Evolutionary conservation across 2,113 vertebrate genomes (phyloP), one percentile per base, ranked within the genome.

Genomic region (Clinocottus analis): DNA sequence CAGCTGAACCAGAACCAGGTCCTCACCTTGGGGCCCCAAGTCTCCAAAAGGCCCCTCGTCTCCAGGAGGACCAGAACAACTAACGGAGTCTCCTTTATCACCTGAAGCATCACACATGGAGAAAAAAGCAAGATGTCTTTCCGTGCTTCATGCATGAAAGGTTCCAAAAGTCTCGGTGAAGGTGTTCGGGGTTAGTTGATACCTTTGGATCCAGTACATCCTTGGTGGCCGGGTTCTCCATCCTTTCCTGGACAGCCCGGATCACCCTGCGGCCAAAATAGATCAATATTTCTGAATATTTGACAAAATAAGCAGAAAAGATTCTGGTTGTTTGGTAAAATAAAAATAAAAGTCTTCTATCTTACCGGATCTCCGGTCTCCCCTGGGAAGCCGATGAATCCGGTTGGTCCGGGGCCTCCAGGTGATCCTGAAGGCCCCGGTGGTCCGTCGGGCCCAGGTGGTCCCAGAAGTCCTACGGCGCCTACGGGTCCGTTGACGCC

Each of bases 301-400:
- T 55, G 7, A 41, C 19, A 49, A 51, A 41, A 60, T 0, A 12
- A 31, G 23, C 1, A 13, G 5, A 33, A 62, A 23, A 33, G 7
- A 25, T 14, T 33, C 29, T 23, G 60, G 17, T n/a, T 45, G 1
- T 7, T 31, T 31, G 29, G 29, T 2, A 2, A 31, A 31, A 31
- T 2, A 31, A 31, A 31, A 12, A 39, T 37, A 37, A 45, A 45
- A 49, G 19, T 49, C 7, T 55, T 55, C 47, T 25, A 14, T 37
- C 77, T 93, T 71, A 95, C 97, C 11, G 58, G 16, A 4, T 87
- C 92, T 88, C 97, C 97, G 2, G 49, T 77, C 63, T 92, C 88
- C 84, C 97, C 97, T 6, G 37, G 62, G 14, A 90, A 93, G 7
- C 97, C 97, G 23, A 81, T 77, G 70, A 87, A 74, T 23, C 94